A percentile compares a stretch with the other conserved stretches of the same genome.
phyloP scores from a whole-genome alignment of 2,797 vertebrate genomes.

The Podarcis lilfordi region DNA sequence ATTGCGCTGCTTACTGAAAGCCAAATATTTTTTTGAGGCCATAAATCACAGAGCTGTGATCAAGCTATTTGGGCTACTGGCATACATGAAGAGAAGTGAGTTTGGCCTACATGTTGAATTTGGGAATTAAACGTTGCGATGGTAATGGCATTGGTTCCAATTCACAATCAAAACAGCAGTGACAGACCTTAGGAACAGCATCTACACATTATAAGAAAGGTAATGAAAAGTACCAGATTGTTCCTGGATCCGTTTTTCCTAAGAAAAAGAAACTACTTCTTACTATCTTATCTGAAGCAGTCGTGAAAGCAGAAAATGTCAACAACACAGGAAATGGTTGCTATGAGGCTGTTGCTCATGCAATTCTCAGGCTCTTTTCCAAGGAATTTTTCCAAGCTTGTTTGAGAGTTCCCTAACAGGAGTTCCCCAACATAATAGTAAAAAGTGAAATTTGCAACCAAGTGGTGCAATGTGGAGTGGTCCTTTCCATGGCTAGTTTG shows the following conservation, averaged over 20 bases:
- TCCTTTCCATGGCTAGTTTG: too few relatives aligned
- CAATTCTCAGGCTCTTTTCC: background rate
- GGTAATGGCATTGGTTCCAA: background rate
- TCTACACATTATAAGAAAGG: background rate
- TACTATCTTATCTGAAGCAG: background rate
- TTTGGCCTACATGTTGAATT: background rate
- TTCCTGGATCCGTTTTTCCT: background rate
- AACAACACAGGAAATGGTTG: constrained; percentile 2
- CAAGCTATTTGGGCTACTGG: background rate
- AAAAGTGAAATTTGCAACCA: background rate
- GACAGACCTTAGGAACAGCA: background rate
- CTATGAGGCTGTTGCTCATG: background rate
- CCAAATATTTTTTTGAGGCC: background rate
- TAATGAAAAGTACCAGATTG: background rate
- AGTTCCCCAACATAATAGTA: background rate
- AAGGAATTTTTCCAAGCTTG: background rate
- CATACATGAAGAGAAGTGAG: background rate
- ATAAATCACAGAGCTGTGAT: background rate
- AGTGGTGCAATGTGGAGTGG: too few relatives aligned
- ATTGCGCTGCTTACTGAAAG: background rate
- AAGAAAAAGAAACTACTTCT: background rate
- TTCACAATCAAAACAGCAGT: background rate
- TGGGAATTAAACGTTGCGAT: background rate
- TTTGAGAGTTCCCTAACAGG: background rate
- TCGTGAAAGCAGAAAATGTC: background rate